Base-by-base conservation (phyloP, 2,888 invertebrate genomes). In the Aspidiotus rigidus region DNA sequence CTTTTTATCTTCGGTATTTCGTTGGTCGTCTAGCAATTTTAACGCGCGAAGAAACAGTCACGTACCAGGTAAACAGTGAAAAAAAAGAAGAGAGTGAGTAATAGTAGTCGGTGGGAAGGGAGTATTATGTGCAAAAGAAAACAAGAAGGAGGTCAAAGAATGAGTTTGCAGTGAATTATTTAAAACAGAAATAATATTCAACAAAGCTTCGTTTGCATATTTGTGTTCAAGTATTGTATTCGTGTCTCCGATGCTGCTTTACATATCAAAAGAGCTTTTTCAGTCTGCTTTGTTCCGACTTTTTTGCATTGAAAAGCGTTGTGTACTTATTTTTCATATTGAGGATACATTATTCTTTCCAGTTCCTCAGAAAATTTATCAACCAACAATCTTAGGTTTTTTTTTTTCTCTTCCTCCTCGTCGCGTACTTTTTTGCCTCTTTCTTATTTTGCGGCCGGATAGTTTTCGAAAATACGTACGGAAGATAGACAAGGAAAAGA, bases 121-220 rank as follows among this genome's bases (percentile, higher is more conserved):
- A 59, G 59, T 7, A 60, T 28, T 13, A 60, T n/a, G 49, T 44
- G 49, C 62, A n/a, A 62, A 62, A 15, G 62, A 62, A 62, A 62
- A 62, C 61, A 61, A 62, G 49, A 42, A 62, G 16, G 44, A 62
- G 62, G 62, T 62, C 62, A 62, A 62, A 62, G 62, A 62, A 62
- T 44, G 62, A 62, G 49, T 41, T 62, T 44, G 62, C 42, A 42
- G 61, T 53, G 63, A 63, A 63, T 63, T 53, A 62, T 62, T 62
- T 62, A 63, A 63, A 63, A 63, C 53, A 63, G 53, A 63, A 63
- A 63, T 63, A 63, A 63, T 53, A 63, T 63, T 53, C 53, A 63
- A 63, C 63, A 63, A 63, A 63, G 53, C 63, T 53, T 63, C 63
- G 53, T 63, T 63, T 42, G 63, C 63, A 63, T 63, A 63, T 53